A percentile compares a stretch with the other conserved stretches of the same genome.
phyloP scores from a whole-genome alignment of 2,113 vertebrate species.

The Ammodytes marinus region DNA sequence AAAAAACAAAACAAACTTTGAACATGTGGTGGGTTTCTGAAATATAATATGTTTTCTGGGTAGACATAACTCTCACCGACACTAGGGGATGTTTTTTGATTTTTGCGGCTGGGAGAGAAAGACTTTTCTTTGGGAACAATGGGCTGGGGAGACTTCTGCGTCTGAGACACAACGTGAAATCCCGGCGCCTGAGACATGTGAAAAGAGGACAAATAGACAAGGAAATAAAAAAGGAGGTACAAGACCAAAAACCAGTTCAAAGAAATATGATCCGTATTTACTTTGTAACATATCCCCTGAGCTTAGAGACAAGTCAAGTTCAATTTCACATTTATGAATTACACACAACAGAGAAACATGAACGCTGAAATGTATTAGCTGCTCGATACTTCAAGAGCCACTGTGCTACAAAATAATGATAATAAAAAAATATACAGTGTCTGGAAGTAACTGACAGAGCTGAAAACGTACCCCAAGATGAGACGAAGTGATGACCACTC shows the following conservation, averaged over 20 bases:
- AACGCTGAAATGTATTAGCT: neutral
- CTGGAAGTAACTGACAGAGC: neutral
- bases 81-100: conserved; percentile 82
- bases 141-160: conserved; percentile 76
- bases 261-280: neutral
- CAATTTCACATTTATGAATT: neutral
- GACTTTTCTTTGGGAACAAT: conserved; percentile 90
- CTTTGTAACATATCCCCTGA: neutral
- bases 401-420: no score
- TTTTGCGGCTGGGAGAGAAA: conserved; percentile 78
- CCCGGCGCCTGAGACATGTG: conserved; percentile 82
- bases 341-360: neutral
- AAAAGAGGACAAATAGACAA: conserved; percentile 9
- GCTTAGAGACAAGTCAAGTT: neutral
- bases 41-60: neutral
- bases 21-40: neutral
- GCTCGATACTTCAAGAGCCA: no score
- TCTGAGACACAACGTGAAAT: conserved; percentile 84
- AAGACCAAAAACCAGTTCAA: neutral
- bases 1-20: neutral
- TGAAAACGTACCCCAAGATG: conserved; percentile 86
- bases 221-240: neutral
- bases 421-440: no score
- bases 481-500: conserved; percentile 89
- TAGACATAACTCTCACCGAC: conserved; percentile 81